Base-by-base conservation (phyloP, 1,140 invertebrate species). In the Hycleus cichorii region DNA sequence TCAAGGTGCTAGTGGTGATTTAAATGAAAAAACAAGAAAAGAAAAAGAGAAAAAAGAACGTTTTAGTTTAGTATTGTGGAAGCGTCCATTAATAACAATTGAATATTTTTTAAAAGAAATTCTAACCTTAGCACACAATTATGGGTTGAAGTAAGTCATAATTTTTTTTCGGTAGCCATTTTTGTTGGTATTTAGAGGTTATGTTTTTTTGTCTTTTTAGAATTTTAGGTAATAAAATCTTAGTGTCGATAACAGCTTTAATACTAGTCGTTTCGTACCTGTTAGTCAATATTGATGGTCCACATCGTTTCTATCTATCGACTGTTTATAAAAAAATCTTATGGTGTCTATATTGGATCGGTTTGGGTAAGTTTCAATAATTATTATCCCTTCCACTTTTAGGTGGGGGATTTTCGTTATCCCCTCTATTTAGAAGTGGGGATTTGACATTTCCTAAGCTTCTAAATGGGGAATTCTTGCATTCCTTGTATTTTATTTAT, bases 301-400 rank as follows among this genome's bases (percentile, higher is more conserved):
- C 74, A 11, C 77, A 80, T 68, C 76, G 79, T 57, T 6, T 67
- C 32, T 60, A 72, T 43, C 69, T 80, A 43, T 72, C 76, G 57
- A 56, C 71, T n/a, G 63, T 75, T 49, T 75, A 75, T 61, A 71
- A 65, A 49, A 79, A 80, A 69, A 65, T 81, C 39, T 75, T 78
- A 67, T 95, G 92, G 88, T 92, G 86, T 77, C 68, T 84, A 6
- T 98, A 97, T 79, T 99, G 97, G 97, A 78, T 96, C 59, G 88
- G 93, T 8, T 81, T 99, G 65, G 69, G 69, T 69, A 57, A 56
- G 54, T 27, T 12, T 24, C 7, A 18, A 18, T 18, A 18, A 18
- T 18, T 18, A 1, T 18, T 18, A 10, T 47, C 32, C 39, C 6
- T n/a, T 42, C 32, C 27, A 38, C 25, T 42, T 11, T 39, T 51